Evolutionary conservation across 2,113 vertebrate species (phyloP).

Genomic region (Crotalus viridis): DNA sequence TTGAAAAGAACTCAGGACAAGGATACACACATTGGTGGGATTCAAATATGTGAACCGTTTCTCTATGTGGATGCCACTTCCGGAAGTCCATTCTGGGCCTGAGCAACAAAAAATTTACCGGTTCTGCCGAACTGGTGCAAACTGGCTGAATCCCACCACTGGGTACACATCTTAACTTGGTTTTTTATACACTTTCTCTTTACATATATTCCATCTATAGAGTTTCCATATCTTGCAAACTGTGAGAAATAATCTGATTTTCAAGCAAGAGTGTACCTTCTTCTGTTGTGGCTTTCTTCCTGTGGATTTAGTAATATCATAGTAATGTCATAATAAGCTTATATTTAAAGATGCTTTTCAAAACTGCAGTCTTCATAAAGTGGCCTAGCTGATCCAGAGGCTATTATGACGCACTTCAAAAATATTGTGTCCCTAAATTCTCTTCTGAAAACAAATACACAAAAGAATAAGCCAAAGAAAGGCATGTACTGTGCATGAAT

Average conservation of each 20-base stretch:
- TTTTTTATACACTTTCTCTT: background rate
- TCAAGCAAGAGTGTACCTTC: background rate
- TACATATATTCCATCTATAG: background rate
- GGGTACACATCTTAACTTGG: background rate
- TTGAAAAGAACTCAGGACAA: background rate
- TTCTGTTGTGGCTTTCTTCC: background rate
- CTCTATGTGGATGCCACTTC: too few relatives aligned
- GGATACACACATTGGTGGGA: background rate
- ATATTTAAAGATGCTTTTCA: background rate
- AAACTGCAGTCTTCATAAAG: background rate
- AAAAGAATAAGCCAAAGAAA: constrained; percentile 42
- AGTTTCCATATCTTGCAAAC: background rate
- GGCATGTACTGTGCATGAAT: constrained; percentile 26
- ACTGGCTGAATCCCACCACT: too few relatives aligned
- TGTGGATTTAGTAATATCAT: too few relatives aligned
- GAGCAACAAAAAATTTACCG: too few relatives aligned
- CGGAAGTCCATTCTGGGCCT: too few relatives aligned
- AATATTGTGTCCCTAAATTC: background rate
- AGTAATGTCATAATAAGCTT: background rate
- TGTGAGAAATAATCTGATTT: background rate
- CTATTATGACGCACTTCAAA: background rate
- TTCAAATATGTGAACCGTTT: too few relatives aligned
- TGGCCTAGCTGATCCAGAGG: background rate
- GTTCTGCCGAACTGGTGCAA: too few relatives aligned
- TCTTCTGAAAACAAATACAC: background rate